These are phyloP conservation scores for Chrysotoxum bicinctum DNA, from an alignment of 2,888 invertebrate species.

Conservation along the genomic window DNA sequence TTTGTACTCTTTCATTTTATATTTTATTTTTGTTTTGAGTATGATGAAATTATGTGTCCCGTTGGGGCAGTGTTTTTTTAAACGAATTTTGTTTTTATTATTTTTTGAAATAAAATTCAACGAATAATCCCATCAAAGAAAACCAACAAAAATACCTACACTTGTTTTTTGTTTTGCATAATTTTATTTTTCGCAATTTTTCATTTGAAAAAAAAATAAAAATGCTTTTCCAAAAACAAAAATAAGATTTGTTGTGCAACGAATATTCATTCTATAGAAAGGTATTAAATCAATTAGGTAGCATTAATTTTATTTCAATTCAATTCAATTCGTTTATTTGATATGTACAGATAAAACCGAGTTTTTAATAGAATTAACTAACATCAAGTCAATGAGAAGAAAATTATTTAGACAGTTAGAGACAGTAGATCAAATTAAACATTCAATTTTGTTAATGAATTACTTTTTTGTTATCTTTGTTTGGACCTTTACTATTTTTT, in stretches of 20 bases:
- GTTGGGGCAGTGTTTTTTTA: slow-evolving; percentile 44
- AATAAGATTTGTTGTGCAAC: background rate
- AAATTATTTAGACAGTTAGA: too few relatives aligned
- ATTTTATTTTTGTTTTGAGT: slow-evolving; percentile 23
- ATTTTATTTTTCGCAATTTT: background rate
- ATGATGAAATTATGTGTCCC: slow-evolving; percentile 53
- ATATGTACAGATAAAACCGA: too few relatives aligned
- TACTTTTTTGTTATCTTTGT: too few relatives aligned
- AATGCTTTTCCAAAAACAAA: slow-evolving; percentile 68
- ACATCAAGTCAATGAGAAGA: too few relatives aligned
- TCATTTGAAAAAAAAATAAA: slow-evolving; percentile 39
- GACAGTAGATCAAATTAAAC: too few relatives aligned
- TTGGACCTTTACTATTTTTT: too few relatives aligned
- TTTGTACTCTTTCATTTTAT: slow-evolving; percentile 22
- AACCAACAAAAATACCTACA: slow-evolving; percentile 12
- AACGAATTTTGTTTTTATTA: background rate
- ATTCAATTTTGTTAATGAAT: too few relatives aligned
- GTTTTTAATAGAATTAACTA: too few relatives aligned
- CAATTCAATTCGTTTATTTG: too few relatives aligned
- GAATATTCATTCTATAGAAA: background rate
- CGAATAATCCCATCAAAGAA: slow-evolving; percentile 9
- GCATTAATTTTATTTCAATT: background rate
- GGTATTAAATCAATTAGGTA: background rate
- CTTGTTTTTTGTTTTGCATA: background rate
- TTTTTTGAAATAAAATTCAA: background rate